phyloP scores from a whole-genome alignment of 2,113 vertebrate genomes.

The Polypterus senegalus region DNA sequence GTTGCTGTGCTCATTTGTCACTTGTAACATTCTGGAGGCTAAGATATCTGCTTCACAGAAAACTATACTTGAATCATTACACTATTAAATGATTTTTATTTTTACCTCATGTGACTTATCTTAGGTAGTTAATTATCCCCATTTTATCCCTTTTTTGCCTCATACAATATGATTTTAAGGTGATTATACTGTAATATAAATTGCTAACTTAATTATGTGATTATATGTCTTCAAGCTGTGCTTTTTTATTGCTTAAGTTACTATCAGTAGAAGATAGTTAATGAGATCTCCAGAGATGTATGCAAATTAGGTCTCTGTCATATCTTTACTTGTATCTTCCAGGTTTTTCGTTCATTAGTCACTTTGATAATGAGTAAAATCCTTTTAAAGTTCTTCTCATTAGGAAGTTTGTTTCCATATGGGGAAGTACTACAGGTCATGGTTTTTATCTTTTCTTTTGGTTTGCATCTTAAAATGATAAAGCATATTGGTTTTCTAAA shows the following conservation, averaged over 20 bases:
- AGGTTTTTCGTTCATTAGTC: background rate
- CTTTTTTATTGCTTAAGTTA: conserved; percentile 2
- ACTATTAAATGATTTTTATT: background rate
- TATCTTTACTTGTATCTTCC: background rate
- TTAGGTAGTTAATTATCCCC: background rate
- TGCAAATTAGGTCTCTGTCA: background rate
- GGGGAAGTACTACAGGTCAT: background rate
- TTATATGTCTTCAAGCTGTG: conserved; percentile 2
- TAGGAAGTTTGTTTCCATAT: background rate
- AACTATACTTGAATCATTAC: no score
- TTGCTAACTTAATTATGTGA: conserved; percentile 5
- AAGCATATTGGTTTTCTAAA: background rate
- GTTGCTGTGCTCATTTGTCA: no score
- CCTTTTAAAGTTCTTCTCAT: background rate
- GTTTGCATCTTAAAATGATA: background rate
- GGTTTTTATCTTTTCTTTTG: background rate
- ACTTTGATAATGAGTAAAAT: background rate
- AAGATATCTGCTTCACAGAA: no score
- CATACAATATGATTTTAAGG: background rate
- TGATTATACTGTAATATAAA: background rate
- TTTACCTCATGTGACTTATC: background rate
- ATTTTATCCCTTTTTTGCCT: background rate
- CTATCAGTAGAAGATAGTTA: background rate
- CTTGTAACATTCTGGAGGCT: no score
- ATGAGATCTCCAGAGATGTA: conserved; percentile 1